These are phyloP conservation scores for Andrena flavipes DNA, from an alignment of 2,888 invertebrate species.

Conservation along the genomic window DNA sequence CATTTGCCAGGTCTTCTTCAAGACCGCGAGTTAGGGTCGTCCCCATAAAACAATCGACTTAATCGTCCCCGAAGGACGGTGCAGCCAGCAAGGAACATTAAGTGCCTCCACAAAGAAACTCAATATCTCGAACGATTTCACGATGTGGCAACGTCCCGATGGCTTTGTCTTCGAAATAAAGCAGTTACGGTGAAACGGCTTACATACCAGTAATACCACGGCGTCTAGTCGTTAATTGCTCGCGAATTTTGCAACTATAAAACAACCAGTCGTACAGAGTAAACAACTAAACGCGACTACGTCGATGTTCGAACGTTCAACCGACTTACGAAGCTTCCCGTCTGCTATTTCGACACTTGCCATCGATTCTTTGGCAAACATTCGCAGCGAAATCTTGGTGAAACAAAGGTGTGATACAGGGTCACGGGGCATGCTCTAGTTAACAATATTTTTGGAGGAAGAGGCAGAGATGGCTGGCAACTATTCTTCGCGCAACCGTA, in stretches of 20 bases:
- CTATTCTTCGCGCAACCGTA: conserved; percentile 36
- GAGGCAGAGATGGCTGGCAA: background rate
- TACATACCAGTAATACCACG: background rate
- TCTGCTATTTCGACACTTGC: background rate
- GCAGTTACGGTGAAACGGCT: background rate
- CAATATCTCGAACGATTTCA: conserved; percentile 32
- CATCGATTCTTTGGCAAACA: background rate
- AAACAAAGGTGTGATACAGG: background rate
- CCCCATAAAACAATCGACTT: conserved; percentile 73
- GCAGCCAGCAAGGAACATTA: conserved; percentile 43
- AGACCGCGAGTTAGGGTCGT: conserved; percentile 52
- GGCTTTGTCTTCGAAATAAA: background rate
- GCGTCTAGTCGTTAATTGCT: background rate
- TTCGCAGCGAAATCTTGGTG: background rate
- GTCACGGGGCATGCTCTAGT: background rate
- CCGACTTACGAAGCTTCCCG: background rate
- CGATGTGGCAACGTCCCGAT: conserved; percentile 9
- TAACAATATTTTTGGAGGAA: conserved; percentile 35
- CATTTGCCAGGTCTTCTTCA: conserved; percentile 6
- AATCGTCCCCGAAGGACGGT: conserved; percentile 68
- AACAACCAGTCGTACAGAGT: background rate
- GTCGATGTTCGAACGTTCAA: background rate
- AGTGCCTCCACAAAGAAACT: conserved; percentile 49
- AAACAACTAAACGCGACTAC: background rate
- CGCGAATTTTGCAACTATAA: background rate